Conservation (phyloP, 2,888 invertebrate genomes). For the Gymnosoma rotundatum region DNA sequence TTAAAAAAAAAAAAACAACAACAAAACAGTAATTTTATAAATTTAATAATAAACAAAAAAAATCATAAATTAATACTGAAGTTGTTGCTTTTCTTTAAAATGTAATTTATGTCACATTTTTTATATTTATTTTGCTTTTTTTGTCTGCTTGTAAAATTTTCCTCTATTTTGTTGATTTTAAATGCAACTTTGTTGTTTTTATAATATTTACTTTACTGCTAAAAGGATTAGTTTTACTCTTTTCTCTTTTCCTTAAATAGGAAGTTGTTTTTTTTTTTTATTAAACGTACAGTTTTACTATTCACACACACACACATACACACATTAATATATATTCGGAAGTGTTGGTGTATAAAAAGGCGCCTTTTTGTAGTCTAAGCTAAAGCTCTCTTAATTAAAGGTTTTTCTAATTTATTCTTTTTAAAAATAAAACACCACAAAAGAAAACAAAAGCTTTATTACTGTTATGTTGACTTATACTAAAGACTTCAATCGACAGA, state of each 20-base stretch:
- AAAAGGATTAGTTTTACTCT: background rate
- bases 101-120: background rate
- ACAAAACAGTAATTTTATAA: conserved; percentile 16
- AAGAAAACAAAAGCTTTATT: conserved; percentile 39
- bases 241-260: background rate
- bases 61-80: conserved; percentile 42
- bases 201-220: background rate
- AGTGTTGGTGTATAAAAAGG: conserved; percentile 47
- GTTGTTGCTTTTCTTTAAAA: conserved; percentile 26
- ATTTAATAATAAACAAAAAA: background rate
- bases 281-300: too few species aligned
- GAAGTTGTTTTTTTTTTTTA: conserved; percentile 1
- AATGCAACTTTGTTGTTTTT: background rate
- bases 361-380: conserved; percentile 53
- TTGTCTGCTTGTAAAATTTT: background rate
- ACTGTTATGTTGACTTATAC: conserved; percentile 14
- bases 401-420: background rate
- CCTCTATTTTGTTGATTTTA: background rate
- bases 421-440: background rate
- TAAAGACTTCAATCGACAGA: conserved; percentile 1
- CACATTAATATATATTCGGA: background rate
- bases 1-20: background rate
- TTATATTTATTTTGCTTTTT: too few species aligned
- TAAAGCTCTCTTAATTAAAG: conserved; percentile 34
- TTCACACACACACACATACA: background rate